Base-by-base conservation (phyloP, 2,888 invertebrate species). In the Melanostoma scalare region DNA sequence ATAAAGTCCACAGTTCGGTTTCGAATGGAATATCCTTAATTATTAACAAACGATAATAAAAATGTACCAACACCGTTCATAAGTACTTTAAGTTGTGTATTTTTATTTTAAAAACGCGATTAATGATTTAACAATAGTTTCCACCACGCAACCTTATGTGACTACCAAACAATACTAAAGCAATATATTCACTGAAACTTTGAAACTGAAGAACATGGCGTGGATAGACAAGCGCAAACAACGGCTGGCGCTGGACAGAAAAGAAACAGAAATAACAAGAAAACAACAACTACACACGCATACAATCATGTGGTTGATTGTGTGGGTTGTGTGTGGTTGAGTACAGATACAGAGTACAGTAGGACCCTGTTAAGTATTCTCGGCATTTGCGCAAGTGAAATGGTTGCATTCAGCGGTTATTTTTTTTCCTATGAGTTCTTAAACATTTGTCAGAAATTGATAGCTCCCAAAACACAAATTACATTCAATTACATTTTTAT, bases 121-220 rank as follows among this genome's bases (percentile, higher is more conserved):
- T 58, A 48, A 50, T 46, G 2, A 55, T 30, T 48, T 73, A 74
- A 69, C 58, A 55, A 71, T 68, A 63, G 55, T 36, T 9, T 73
- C 31, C 42, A 65, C 69, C 82, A 74, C 82, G 42, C 82, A 84
- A 84, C 65, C 65, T 73, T 74, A 53, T 53, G 55, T 46, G 72
- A 74, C 63, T 73, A 42, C 82, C 78, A 84, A 84, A 84, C 78
- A 84, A 84, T 73, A 84, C 78, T 79, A 79, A 20, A 84, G 35
- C 30, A 35, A 63, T 30, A 9, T 9, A 36, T 6, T 30, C 30
- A 40, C 10, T 40, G 48, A 38, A 50, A 36, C 38, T 48, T 35
- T 48, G 61, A 74, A 73, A 72, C 52, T 20, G 20, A 20, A 55
- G 65, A 67, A 78, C 58, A 77, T 67, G 61, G 44, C 58, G 50